Evolutionary conservation across 2,797 vertebrate genomes (phyloP).

Genomic region (Ptychobarbus kaznakovi): DNA sequence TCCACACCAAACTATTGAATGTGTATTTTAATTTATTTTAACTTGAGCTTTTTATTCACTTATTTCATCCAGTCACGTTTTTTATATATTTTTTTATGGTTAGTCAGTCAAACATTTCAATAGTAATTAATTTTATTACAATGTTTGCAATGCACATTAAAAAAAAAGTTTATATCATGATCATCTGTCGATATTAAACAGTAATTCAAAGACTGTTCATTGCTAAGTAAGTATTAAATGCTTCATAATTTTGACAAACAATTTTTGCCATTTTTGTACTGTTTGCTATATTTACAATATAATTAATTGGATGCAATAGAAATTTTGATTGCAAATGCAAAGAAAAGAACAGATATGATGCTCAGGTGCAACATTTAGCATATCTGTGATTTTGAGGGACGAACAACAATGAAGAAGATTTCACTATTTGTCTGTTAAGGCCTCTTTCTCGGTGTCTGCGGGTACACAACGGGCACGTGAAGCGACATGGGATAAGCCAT

Average conservation of each 20-base stretch:
- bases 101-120: not conserved
- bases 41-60: not conserved
- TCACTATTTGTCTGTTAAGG: conserved; percentile 59
- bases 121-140: not conserved
- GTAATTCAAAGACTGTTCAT: not conserved
- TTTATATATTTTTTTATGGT: not conserved
- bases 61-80: not conserved
- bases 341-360: not conserved
- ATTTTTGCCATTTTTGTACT: too few species aligned
- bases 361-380: conserved; percentile 6
- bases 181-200: not conserved
- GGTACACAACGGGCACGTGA: conserved; percentile 75
- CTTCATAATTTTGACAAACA: not conserved
- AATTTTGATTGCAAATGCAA: not conserved
- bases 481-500: conserved; percentile 69
- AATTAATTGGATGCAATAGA: not conserved
- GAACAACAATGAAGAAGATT: conserved; percentile 39
- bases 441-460: conserved; percentile 67
- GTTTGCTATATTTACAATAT: not conserved
- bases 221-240: not conserved
- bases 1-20: too few species aligned
- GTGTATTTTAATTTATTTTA: not conserved
- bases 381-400: not conserved
- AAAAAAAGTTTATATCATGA: not conserved
- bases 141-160: not conserved